Evolutionary conservation across 30 jellyfish, hydroid and myxozoan species (phyloP).

Genomic region (Aurelia sp.): DNA sequence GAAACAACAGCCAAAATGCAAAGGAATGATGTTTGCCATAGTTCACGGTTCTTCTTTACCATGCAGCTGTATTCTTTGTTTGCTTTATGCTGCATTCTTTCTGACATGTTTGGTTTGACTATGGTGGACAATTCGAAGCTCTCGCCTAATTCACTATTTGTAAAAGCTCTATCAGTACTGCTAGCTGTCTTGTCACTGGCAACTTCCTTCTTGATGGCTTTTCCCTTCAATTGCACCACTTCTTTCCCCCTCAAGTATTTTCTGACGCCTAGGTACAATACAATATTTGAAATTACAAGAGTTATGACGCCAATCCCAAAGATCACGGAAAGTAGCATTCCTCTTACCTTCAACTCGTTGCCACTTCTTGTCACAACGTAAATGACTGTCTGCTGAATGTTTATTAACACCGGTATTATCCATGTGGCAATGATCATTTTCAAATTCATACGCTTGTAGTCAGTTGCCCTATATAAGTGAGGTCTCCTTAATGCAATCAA

Average conservation of each 20-base stretch:
- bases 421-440: constrained; percentile 9
- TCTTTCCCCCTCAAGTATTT: neutral
- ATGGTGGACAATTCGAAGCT: neutral
- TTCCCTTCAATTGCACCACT: neutral
- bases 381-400: constrained; percentile 12
- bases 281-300: constrained; percentile 1
- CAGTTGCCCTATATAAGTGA: neutral
- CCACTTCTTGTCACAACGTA: neutral
- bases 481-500: too few relatives aligned
- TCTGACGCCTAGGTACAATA: neutral
- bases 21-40: too few relatives aligned
- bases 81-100: neutral
- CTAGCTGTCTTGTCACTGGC: too few relatives aligned
- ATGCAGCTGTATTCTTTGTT: neutral
- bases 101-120: neutral
- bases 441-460: neutral
- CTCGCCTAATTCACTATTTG: neutral
- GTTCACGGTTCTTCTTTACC: too few relatives aligned
- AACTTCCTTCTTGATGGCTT: too few relatives aligned
- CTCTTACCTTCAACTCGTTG: constrained; percentile 23
- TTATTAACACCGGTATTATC: constrained; percentile 1
- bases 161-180: neutral
- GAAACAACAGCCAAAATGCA: too few relatives aligned
- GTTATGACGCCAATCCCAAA: constrained; percentile 1
- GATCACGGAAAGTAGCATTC: neutral